phyloP scores from a whole-genome alignment of 2,113 vertebrate genomes.

The Lophius piscatorius region DNA sequence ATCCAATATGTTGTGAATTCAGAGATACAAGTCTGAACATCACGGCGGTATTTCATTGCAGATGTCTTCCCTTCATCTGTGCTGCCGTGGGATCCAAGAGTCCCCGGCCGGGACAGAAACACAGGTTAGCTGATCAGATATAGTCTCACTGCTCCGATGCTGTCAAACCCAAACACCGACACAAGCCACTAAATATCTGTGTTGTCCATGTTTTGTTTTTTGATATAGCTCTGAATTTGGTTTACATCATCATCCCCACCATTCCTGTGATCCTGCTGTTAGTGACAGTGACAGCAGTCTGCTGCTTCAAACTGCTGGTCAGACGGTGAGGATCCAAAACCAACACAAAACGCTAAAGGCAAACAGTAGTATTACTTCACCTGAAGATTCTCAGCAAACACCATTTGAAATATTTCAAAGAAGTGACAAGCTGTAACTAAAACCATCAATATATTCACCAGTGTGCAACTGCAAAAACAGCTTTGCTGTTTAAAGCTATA shows the following conservation, averaged over 20 bases:
- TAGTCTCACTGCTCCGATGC: not conserved
- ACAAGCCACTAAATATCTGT: not conserved
- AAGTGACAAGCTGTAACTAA: not conserved
- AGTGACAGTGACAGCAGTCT: constrained; percentile 75
- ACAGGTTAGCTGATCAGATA: constrained; percentile 72
- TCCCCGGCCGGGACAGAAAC: constrained; percentile 56
- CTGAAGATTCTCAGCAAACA: not conserved
- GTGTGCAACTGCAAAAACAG: too few species aligned
- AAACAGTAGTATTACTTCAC: not conserved
- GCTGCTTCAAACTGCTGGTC: constrained; percentile 84
- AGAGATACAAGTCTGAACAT: not conserved
- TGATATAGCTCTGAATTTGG: constrained; percentile 79
- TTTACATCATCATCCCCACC: constrained; percentile 88
- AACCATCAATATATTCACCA: too few species aligned
- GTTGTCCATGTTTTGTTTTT: not conserved
- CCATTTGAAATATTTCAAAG: not conserved
- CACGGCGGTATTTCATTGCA: constrained; percentile 34
- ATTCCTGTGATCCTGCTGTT: constrained; percentile 87
- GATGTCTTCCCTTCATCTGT: constrained; percentile 53
- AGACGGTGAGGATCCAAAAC: constrained; percentile 80
- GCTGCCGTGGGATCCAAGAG: constrained; percentile 69
- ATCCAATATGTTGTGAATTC: not conserved
- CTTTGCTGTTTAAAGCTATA: too few species aligned
- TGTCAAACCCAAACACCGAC: not conserved
- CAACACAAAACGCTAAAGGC: not conserved